Percentiles rank a stretch among this genome's conserved stretches.
Conservation (phyloP, 2,113 vertebrate species). For the Siphamia tubifer region DNA sequence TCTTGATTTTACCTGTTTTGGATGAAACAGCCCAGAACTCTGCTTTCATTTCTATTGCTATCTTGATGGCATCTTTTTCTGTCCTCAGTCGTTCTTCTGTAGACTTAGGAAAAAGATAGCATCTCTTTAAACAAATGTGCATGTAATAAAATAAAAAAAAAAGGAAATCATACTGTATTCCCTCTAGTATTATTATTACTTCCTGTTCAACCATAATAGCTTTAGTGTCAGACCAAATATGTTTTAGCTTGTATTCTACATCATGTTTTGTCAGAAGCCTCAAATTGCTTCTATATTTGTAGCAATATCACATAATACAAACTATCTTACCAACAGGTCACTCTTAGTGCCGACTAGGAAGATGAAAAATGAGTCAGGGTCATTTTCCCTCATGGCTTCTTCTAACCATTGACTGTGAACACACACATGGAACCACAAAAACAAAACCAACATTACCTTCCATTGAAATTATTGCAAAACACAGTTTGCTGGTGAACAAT, state of each 20-base stretch:
- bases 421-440: too few species aligned
- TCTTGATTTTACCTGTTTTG: slow-evolving; percentile 83
- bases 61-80: slow-evolving; percentile 83
- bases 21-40: slow-evolving; percentile 93
- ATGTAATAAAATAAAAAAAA: background rate
- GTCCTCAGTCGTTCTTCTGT: slow-evolving; percentile 81
- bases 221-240: too few species aligned
- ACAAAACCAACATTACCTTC: background rate
- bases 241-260: too few species aligned
- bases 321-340: slow-evolving; percentile 85
- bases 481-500: too few species aligned
- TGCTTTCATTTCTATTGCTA: slow-evolving; percentile 85
- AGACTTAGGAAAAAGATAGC: slow-evolving; percentile 63
- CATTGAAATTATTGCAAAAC: background rate
- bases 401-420: slow-evolving; percentile 86
- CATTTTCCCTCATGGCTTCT: slow-evolving; percentile 88
- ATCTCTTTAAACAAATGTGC: background rate
- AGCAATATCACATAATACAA: background rate
- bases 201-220: too few species aligned
- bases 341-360: slow-evolving; percentile 92
- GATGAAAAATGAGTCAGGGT: slow-evolving; percentile 81
- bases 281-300: background rate
- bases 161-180: background rate
- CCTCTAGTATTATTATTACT: too few species aligned
- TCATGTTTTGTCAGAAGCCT: too few species aligned